Percentiles rank a stretch among this genome's conserved stretches.
phyloP scores from a whole-genome alignment of 1,140 invertebrate genomes.

The Pissodes strobi region DNA sequence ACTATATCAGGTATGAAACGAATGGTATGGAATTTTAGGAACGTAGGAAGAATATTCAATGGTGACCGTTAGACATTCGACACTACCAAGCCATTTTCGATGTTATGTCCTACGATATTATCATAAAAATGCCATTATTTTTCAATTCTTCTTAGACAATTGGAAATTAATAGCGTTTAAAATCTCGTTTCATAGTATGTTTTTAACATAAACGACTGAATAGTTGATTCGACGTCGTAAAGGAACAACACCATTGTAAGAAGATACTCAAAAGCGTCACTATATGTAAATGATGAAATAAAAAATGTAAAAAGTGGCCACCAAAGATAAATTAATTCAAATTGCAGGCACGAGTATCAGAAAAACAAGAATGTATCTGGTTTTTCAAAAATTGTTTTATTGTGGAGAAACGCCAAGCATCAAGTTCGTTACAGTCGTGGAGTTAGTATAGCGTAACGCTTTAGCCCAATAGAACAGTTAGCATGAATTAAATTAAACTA shows the following conservation, averaged over 20 bases:
- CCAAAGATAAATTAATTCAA: constrained; percentile 29
- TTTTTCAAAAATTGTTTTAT: too few species aligned
- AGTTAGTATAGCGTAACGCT: too few species aligned
- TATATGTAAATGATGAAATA: constrained; percentile 19
- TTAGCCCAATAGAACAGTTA: too few species aligned
- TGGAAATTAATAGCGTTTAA: constrained; percentile 23
- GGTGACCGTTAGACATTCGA: too few species aligned
- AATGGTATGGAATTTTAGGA: too few species aligned
- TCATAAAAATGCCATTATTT: constrained; percentile 15
- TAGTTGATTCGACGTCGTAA: constrained; percentile 23
- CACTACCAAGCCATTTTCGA: too few species aligned
- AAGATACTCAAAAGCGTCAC: not conserved
- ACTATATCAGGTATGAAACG: too few species aligned
- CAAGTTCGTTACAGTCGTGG: too few species aligned
- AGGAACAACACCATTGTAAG: constrained; percentile 19
- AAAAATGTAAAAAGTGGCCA: constrained; percentile 27
- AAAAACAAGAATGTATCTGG: too few species aligned
- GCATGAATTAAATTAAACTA: too few species aligned
- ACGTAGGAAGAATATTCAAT: too few species aligned
- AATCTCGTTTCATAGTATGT: constrained; percentile 13
- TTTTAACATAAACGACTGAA: constrained; percentile 11
- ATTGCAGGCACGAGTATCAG: constrained; percentile 10
- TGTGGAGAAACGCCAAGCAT: too few species aligned
- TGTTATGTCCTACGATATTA: constrained; percentile 1
- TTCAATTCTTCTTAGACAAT: constrained; percentile 24